Base-by-base conservation (phyloP, 1,140 invertebrate genomes). In the Temnothorax longispinosus region DNA sequence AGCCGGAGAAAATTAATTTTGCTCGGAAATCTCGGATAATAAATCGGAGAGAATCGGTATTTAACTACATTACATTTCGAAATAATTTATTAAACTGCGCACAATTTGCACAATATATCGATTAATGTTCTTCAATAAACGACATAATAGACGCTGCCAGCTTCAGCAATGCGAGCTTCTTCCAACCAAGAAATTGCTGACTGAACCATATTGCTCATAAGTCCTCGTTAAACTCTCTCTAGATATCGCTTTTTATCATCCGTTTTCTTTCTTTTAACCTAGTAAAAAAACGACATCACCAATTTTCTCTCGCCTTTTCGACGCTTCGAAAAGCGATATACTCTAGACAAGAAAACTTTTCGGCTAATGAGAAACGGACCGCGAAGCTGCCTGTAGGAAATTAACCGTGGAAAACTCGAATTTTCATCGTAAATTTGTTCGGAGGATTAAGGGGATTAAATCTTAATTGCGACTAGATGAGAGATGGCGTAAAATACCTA, bases 221-320 rank as follows among this genome's bases (percentile, higher is more conserved):
- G 71, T 91, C 54, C 89, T 91, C 71, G 87, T 91, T 91, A 90
- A 91, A 85, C 60, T 80, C 56, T 80, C 56, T 64, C 54, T 74
- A 47, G 35, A 44, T 60, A 80, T 85, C 56, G 58, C 69, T 72
- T 62, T 71, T 77, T 65, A 15, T 6, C 32, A 18, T 6, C 13
- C 54, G 21, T 47, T 50, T 44, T 38, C 18, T 41, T 52, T 50
- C 32, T 35, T 76, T 54, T 38, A 21, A 3, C 15, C 41, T 54
- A 32, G 41, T 60, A 8, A 58, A 21, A 38, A 64, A 77, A 85
- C 72, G 44, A 75, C 52, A 77, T 75, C 44, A 38, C 64, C 76
- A 88, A 90, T 82, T 90, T 86, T 86, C 58, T 8, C 47, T 35
- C 78, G 60, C n/a, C 84, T 21, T 71, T 78, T 56, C 56, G 50